Conservation (phyloP, 2,113 vertebrate species). For the Macroglossus sobrinus region DNA sequence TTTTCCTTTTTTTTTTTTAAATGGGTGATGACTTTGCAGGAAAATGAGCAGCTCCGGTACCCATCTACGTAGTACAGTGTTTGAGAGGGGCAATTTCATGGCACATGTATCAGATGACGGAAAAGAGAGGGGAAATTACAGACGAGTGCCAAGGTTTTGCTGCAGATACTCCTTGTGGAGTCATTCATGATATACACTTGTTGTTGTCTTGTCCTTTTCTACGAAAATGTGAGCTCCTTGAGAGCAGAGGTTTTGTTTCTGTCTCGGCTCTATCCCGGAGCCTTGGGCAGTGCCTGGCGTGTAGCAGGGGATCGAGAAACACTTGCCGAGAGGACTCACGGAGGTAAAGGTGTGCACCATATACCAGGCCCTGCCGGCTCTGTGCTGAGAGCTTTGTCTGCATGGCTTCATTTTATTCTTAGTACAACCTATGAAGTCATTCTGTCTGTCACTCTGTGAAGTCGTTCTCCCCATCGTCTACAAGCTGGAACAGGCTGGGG, state of each 20-base stretch:
- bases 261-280: background rate
- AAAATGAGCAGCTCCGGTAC: background rate
- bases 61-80: background rate
- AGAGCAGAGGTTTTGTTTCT: background rate
- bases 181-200: background rate
- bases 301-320: background rate
- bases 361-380: accelerated
- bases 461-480: background rate
- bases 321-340: background rate
- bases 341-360: accelerated
- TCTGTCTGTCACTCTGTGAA: background rate
- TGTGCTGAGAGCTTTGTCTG: background rate
- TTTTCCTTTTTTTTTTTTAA: background rate
- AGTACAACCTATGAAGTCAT: background rate
- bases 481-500: background rate
- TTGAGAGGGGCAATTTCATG: background rate
- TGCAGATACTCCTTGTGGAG: background rate
- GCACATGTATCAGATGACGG: background rate
- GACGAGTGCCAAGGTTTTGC: background rate
- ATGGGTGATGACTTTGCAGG: background rate
- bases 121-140: background rate
- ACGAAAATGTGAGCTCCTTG: background rate
- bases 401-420: background rate
- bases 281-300: background rate
- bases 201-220: background rate